These are phyloP conservation scores for Rhinella marina DNA, from an alignment of 2,797 vertebrate species.

Conservation along the genomic window DNA sequence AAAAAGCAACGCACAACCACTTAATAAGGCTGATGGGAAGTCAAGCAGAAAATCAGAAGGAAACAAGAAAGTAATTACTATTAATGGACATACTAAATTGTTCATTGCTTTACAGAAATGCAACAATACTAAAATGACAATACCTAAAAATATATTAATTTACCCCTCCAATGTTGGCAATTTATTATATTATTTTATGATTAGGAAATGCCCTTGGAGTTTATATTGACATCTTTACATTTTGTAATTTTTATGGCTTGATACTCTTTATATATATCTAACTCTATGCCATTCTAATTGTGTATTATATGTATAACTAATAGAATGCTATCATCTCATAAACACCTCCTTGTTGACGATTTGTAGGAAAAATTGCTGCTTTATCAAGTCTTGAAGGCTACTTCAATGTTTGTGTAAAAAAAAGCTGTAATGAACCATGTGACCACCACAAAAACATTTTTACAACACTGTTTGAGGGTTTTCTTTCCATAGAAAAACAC, in stretches of 20 bases:
- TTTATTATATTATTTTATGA: neutral
- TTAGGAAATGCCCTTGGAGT: neutral
- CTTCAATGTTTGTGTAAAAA: neutral
- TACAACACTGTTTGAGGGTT: too few relatives aligned
- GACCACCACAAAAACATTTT: too few relatives aligned
- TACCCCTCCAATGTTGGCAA: neutral
- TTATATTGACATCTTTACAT: neutral
- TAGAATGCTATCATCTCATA: neutral
- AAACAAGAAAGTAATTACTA: slow-evolving; percentile 24
- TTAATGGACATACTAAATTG: neutral
- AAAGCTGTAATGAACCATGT: neutral
- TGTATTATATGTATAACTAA: neutral
- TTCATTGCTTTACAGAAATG: slow-evolving; percentile 17
- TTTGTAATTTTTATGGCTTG: neutral
- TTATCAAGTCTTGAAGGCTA: neutral
- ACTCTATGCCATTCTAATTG: neutral
- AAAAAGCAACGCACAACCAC: slow-evolving; percentile 17
- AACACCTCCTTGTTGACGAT: neutral
- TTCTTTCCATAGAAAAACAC: too few relatives aligned
- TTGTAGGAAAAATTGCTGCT: neutral
- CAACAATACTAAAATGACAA: neutral
- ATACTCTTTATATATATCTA: neutral
- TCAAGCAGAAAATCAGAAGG: slow-evolving; percentile 30
- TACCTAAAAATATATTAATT: neutral
- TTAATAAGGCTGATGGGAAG: slow-evolving; percentile 29